Evolutionary conservation across 92 coral and sea anemone genomes (phyloP).

Genomic region (Porites cylindrica): DNA sequence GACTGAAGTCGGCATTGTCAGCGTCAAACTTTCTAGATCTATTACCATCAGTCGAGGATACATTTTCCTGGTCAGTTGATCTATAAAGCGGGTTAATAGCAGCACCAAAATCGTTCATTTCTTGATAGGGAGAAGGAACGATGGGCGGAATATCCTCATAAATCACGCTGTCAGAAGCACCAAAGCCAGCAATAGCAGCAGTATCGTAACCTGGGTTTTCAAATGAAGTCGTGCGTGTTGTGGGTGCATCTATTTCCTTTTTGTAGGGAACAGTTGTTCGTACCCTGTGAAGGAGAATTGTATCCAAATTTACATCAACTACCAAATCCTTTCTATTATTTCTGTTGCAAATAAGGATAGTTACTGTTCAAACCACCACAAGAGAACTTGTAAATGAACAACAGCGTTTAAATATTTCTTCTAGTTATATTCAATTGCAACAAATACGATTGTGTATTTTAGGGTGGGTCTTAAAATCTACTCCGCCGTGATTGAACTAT

Average conservation of each 20-base stretch:
- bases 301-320: too few relatives aligned
- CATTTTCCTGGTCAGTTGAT: neutral
- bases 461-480: too few relatives aligned
- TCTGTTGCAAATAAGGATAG: too few relatives aligned
- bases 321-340: too few relatives aligned
- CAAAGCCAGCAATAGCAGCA: constrained; percentile 3
- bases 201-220: constrained; percentile 45
- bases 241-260: constrained; percentile 2
- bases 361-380: too few relatives aligned
- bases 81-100: constrained; percentile 23
- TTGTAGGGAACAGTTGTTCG: constrained; percentile 27
- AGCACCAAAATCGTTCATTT: constrained; percentile 19
- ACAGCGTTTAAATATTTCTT: too few relatives aligned
- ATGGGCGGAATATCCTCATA: constrained; percentile 20
- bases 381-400: too few relatives aligned
- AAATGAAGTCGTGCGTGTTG: constrained; percentile 16
- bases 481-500: too few relatives aligned
- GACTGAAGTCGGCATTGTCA: neutral
- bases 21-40: neutral
- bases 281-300: constrained; percentile 1
- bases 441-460: too few relatives aligned
- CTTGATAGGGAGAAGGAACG: constrained; percentile 26
- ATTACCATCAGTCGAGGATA: neutral
- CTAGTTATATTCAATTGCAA: too few relatives aligned
- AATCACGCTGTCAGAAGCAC: constrained; percentile 6